phyloP scores from a whole-genome alignment of 2,113 vertebrate genomes.

The Clarias gariepinus region DNA sequence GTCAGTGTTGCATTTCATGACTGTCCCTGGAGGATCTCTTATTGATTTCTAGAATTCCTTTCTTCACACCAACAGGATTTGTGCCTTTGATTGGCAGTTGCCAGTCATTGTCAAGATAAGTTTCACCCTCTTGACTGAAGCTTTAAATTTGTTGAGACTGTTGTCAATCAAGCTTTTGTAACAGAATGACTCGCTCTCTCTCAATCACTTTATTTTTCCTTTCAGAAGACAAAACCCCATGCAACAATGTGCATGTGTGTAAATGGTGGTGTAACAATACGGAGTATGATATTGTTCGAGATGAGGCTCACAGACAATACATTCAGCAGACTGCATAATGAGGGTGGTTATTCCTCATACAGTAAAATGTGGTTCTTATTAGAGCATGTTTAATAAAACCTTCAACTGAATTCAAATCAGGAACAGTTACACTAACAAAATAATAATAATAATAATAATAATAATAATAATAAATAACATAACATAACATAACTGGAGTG shows the following conservation, averaged over 20 bases:
- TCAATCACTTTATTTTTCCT: no score
- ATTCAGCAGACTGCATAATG: background rate
- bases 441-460: background rate
- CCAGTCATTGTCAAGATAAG: constrained; percentile 56
- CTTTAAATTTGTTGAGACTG: constrained; percentile 15
- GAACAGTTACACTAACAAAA: no score
- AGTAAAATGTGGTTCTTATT: background rate
- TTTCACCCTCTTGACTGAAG: constrained; percentile 45
- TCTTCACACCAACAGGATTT: background rate
- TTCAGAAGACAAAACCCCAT: no score
- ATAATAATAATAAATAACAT: no score
- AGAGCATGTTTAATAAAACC: background rate
- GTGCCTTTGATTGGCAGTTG: constrained; percentile 54
- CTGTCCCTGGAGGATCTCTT: constrained; percentile 54
- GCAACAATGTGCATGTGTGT: background rate
- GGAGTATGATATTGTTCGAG: background rate
- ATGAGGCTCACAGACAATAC: background rate
- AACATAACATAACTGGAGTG: background rate
- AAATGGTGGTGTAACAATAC: background rate
- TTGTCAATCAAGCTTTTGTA: background rate
- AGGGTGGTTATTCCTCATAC: background rate
- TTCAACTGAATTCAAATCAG: background rate
- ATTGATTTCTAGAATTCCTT: constrained; percentile 66
- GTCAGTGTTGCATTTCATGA: constrained; percentile 60
- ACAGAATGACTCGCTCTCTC: background rate